phyloP scores from a whole-genome alignment of 1,140 invertebrate species.

The Drosophila setifemur region DNA sequence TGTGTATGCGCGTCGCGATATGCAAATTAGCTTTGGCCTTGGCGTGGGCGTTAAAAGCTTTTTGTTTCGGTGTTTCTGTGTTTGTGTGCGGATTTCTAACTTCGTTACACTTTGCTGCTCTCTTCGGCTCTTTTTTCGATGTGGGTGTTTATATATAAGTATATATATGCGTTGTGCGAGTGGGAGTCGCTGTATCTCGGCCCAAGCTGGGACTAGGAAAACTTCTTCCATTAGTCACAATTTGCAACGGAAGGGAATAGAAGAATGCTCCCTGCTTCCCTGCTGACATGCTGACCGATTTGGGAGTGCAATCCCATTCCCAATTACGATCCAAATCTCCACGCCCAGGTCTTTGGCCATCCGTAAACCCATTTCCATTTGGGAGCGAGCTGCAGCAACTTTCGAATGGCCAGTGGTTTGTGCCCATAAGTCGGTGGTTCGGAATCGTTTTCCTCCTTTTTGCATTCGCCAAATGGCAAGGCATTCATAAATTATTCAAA shows the following conservation, averaged over 20 bases:
- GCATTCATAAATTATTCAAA: slow-evolving; percentile 76
- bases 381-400: slow-evolving; percentile 8
- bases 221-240: slow-evolving; percentile 59
- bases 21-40: slow-evolving; percentile 78
- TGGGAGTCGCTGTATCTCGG: slow-evolving; percentile 40
- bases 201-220: slow-evolving; percentile 34
- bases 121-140: slow-evolving; percentile 9
- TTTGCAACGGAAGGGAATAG: background rate
- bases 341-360: slow-evolving; percentile 10
- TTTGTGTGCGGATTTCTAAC: slow-evolving; percentile 72
- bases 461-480: slow-evolving; percentile 52
- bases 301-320: background rate
- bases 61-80: slow-evolving; percentile 10
- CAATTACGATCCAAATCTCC: background rate
- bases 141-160: slow-evolving; percentile 29
- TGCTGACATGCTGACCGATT: slow-evolving; percentile 42
- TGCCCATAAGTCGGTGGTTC: slow-evolving; percentile 31
- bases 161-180: background rate
- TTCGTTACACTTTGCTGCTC: slow-evolving; percentile 76
- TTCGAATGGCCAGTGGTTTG: slow-evolving; percentile 45
- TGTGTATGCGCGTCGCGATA: slow-evolving; percentile 57
- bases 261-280: too few relatives aligned
- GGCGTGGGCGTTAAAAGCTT: slow-evolving; percentile 76
- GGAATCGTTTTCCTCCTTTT: slow-evolving; percentile 35
- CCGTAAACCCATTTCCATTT: slow-evolving; percentile 13